phyloP scores from a whole-genome alignment of 1,140 invertebrate genomes.

The Brachionus asplanchnoidis region DNA sequence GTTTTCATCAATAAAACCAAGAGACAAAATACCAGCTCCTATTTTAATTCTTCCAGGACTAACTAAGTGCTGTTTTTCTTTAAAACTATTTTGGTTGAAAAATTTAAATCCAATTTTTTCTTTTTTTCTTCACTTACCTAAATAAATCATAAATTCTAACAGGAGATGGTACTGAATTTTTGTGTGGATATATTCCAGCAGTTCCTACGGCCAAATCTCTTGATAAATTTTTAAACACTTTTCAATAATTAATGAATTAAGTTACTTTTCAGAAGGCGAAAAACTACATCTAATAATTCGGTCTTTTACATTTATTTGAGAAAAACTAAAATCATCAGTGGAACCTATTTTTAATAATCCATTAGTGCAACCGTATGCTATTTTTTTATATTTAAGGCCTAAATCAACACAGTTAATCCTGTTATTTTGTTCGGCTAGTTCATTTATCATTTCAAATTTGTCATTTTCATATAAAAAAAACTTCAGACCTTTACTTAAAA shows the following conservation, averaged over 20 bases:
- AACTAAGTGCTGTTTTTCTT: not conserved
- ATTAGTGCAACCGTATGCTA: not conserved
- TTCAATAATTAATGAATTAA: not conserved
- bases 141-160: conserved; percentile 16
- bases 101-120: not conserved
- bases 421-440: not conserved
- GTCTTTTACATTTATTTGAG: not conserved
- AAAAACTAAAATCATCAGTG: not conserved
- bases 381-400: not conserved
- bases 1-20: conserved; percentile 19
- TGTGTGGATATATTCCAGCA: not conserved
- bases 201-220: conserved; percentile 2
- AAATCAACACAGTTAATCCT: conserved; percentile 2
- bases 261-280: not conserved
- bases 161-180: not conserved
- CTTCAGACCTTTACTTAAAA: not conserved
- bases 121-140: not conserved
- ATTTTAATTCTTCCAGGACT: not conserved
- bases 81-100: not conserved
- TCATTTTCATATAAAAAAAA: not conserved
- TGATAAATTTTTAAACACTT: not conserved
- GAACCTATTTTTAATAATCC: not conserved
- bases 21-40: conserved; percentile 3
- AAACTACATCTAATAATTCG: not conserved
- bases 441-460: not conserved